These are phyloP conservation scores for Brachionus paranguensis DNA, from an alignment of 1,140 invertebrate genomes.

Conservation along the genomic window DNA sequence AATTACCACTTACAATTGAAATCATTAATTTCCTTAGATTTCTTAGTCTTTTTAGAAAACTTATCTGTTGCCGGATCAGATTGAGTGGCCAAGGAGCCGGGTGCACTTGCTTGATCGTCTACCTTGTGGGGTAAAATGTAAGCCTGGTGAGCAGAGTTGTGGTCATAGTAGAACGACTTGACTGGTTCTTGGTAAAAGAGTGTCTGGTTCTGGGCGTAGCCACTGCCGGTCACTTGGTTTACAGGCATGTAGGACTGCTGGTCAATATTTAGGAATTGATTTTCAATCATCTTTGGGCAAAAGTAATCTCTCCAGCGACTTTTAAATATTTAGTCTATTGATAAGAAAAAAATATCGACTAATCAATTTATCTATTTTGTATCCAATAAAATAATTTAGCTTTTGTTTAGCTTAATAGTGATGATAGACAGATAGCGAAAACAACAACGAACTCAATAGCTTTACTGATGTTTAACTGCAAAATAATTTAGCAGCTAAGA, in stretches of 20 bases:
- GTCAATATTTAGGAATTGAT: not conserved
- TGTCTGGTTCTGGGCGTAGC: not conserved
- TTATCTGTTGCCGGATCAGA: not conserved
- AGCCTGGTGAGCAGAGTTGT: not conserved
- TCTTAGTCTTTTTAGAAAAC: not conserved
- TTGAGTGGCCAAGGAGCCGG: not conserved
- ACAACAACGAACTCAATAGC: not conserved
- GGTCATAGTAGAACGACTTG: not conserved
- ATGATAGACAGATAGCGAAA: constrained; percentile 19
- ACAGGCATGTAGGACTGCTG: not conserved
- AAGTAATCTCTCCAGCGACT: not conserved
- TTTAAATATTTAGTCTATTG: not conserved
- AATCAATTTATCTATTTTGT: constrained; percentile 11
- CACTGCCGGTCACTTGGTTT: not conserved
- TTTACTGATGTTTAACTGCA: constrained; percentile 1
- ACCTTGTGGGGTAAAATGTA: not conserved
- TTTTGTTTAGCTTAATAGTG: not conserved
- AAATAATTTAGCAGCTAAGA: not conserved
- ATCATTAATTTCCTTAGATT: too few species aligned
- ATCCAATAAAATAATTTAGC: not conserved
- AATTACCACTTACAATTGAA: too few species aligned
- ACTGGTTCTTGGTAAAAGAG: not conserved
- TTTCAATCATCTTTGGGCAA: not conserved
- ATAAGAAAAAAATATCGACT: not conserved
- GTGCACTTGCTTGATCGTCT: not conserved